Percentiles rank a stretch among this genome's conserved stretches.
These are phyloP conservation scores for Rousettus leschenaultii DNA, from an alignment of 2,113 vertebrate genomes.

Conservation along the genomic window DNA sequence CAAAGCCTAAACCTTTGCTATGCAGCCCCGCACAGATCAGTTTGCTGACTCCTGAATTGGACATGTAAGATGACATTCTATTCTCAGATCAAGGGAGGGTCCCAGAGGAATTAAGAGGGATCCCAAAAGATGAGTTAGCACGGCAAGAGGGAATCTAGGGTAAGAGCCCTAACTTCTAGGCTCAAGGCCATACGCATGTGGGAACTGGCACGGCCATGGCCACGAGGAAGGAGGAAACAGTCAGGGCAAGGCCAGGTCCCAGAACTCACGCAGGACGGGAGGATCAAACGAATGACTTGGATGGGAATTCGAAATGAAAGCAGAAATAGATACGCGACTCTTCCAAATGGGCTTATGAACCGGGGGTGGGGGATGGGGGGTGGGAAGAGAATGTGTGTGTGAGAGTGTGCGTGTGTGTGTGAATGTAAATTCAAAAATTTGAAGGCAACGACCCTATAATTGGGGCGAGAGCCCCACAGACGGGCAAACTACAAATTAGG, in stretches of 20 bases:
- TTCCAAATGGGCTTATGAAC: background rate
- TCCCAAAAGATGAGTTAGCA: background rate
- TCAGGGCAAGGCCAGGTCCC: background rate
- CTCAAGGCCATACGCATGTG: background rate
- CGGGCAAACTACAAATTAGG: background rate
- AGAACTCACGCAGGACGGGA: background rate
- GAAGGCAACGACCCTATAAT: background rate
- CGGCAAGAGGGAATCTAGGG: background rate
- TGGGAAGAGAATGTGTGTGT: background rate
- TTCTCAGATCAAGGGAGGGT: background rate
- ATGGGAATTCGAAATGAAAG: background rate
- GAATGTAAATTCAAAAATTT: background rate
- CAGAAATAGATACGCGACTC: background rate
- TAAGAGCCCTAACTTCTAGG: background rate
- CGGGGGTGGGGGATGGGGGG: background rate
- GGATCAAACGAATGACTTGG: background rate
- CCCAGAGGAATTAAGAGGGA: background rate
- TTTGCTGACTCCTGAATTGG: background rate
- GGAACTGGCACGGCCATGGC: background rate
- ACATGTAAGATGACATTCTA: background rate
- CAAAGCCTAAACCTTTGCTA: background rate
- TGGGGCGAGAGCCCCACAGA: background rate
- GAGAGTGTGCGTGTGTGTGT: rapidly evolving
- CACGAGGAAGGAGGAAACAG: background rate
- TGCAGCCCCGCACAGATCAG: background rate